These are phyloP conservation scores for Mixornis gularis DNA, from an alignment of 2,113 vertebrate species.

Conservation along the genomic window DNA sequence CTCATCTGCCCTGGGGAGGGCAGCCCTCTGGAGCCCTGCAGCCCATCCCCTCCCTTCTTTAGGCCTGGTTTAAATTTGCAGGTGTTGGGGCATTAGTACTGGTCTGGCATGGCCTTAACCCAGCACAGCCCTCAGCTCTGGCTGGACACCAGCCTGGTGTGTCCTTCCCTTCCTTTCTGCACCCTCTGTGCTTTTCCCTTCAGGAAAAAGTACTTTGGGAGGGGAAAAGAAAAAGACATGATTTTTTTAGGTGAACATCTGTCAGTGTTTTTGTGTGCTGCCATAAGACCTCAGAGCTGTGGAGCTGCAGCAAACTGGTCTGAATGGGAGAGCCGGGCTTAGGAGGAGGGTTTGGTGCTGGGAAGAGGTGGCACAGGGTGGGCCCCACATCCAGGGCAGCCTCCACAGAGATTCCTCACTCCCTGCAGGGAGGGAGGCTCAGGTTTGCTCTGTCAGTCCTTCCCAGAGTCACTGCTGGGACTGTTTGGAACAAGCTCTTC, in stretches of 20 bases:
- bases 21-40: background rate
- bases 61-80: background rate
- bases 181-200: background rate
- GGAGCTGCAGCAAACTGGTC: background rate
- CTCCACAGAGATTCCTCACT: background rate
- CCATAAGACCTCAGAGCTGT: background rate
- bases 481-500: background rate
- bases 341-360: background rate
- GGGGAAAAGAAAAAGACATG: no score
- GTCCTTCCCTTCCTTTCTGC: background rate
- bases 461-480: background rate
- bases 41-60: background rate
- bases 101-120: background rate
- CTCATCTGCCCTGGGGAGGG: background rate
- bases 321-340: background rate
- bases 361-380: background rate
- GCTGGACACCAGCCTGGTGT: accelerated
- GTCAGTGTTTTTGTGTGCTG: accelerated
- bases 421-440: background rate
- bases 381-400: no score
- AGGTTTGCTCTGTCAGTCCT: background rate
- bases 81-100: accelerated
- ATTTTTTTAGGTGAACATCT: background rate
- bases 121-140: background rate
- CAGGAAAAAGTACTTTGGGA: background rate